Conservation (phyloP, 1,140 invertebrate genomes). For the Pogonognathellus flavescens region DNA sequence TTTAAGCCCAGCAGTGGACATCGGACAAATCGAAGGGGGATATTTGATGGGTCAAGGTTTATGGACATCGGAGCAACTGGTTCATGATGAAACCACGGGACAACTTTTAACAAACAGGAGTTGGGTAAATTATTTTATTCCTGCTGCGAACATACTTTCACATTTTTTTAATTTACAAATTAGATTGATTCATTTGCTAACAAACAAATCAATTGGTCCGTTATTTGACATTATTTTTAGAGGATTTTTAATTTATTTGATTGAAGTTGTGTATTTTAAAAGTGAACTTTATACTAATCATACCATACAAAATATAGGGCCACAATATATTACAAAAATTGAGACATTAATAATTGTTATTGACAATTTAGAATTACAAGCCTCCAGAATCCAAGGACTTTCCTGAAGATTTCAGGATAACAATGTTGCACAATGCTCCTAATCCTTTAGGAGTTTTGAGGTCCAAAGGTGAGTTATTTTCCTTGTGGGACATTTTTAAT, state of each 20-base stretch:
- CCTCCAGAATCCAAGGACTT: constrained; percentile 86
- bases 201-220: neutral
- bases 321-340: no score
- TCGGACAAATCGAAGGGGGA: constrained; percentile 85
- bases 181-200: neutral
- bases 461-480: constrained; percentile 9
- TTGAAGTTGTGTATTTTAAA: no score
- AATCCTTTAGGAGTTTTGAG: constrained; percentile 44
- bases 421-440: constrained; percentile 78
- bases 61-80: constrained; percentile 74
- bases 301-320: no score
- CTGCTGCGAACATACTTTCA: no score
- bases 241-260: no score
- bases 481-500: no score
- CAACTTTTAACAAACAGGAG: constrained; percentile 56
- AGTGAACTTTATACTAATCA: no score
- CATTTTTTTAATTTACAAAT: neutral
- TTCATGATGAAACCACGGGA: constrained; percentile 60
- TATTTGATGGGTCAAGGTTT: constrained; percentile 90
- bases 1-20: constrained; percentile 77
- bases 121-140: constrained; percentile 57
- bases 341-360: no score
- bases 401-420: constrained; percentile 86
- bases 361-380: constrained; percentile 84
- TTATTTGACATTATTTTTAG: no score